Evolutionary conservation across 2,797 vertebrate species (phyloP).

Genomic region (Leucoraja ocellata): DNA sequence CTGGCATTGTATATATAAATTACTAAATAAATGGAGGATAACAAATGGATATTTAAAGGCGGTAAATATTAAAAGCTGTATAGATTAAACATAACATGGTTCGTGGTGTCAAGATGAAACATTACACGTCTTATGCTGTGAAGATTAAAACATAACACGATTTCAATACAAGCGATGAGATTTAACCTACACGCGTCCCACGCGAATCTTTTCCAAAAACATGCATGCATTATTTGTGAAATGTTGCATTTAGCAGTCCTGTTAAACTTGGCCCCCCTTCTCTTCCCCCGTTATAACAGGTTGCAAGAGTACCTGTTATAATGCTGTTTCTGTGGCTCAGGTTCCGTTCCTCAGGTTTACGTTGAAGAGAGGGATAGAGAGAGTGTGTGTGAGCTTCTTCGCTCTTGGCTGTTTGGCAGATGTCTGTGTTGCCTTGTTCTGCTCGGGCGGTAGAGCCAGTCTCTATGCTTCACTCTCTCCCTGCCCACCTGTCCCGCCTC

Average conservation of each 20-base stretch:
- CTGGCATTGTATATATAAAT: neutral
- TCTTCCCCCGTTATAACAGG: neutral
- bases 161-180: neutral
- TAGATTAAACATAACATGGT: neutral
- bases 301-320: neutral
- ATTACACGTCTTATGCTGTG: neutral
- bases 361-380: neutral
- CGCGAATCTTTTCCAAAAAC: neutral
- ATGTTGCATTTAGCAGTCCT: neutral
- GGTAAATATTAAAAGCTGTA: no score
- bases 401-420: neutral
- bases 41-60: no score
- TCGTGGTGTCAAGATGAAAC: no score
- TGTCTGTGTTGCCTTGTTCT: neutral
- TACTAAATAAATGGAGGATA: no score
- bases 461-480: neutral
- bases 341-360: neutral
- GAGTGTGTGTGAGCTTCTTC: no score
- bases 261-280: neutral
- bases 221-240: neutral
- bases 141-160: neutral
- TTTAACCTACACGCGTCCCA: neutral
- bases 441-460: neutral
- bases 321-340: neutral
- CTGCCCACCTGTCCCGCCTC: slow-evolving; percentile 11